Evolutionary conservation across 2,888 invertebrate species (phyloP), one percentile per base, ranked within the genome.

Genomic region (Pristionchus exspectatus): DNA sequence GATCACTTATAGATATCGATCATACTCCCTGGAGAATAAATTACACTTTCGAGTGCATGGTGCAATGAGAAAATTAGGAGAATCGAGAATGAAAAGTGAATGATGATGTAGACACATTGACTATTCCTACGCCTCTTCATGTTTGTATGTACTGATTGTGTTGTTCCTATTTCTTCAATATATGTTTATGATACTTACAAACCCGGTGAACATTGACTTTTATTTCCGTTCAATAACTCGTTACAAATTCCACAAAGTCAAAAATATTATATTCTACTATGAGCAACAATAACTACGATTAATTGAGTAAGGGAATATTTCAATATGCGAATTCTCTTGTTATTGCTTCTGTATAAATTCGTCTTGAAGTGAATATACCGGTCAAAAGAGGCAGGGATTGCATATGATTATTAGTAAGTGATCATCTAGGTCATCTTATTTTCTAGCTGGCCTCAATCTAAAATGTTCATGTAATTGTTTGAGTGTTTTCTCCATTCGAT

Each of bases 1-100:
- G 30, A n/a, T 44, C 14, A 16, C 30, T 24, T 77, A 10, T 38
- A 77, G 88, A 44, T 88, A 63, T 81, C 88, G 88, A 77, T 77
- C 81, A 27, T 95, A 95, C 89, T 91, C 94, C 0, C 90, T 95
- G 30, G 95, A 95, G 90, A 94, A 93, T 88, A 94, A 94, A 63
- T 91, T 95, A 3, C 95, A 95, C 88, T 95, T 95, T 91, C 91
- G 94, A 14, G 92, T 94, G 56, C 94, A 94, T 89, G 92, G 92
- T 87, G 92, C 92, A 24, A 92, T 93, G 92, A 92, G 91, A 50
- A 92, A 92, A 56, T 89, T 93, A 12, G 77, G 77, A 77, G 77
- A 50, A 44, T 24, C 38, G 24, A 77, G 44, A n/a, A n/a, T 50
- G 50, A 77, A 50, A n/a, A 77, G n/a, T 21, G 77, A 30, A 77